Conservation (phyloP, 2,888 invertebrate species). For the Amphipoea oculea region DNA sequence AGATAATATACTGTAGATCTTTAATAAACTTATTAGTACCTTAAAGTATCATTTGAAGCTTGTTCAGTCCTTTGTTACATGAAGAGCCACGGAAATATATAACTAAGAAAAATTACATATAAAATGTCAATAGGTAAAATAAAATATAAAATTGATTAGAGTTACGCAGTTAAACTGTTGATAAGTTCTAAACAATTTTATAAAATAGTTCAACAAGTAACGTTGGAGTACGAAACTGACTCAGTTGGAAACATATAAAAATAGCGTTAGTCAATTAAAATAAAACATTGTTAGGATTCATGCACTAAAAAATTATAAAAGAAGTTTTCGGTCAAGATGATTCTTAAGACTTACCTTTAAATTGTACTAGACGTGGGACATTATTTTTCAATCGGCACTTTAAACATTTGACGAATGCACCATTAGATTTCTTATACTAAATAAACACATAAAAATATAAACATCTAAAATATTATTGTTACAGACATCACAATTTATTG, state of each 20-base stretch:
- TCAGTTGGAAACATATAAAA: conserved; percentile 61
- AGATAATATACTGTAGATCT: conserved; percentile 65
- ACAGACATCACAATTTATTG: conserved; percentile 89
- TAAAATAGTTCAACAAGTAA: conserved; percentile 67
- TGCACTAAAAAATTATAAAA: conserved; percentile 58
- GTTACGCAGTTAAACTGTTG: conserved; percentile 65
- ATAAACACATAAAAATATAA: conserved; percentile 90
- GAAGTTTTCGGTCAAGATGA: conserved; percentile 64
- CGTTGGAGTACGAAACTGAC: conserved; percentile 65
- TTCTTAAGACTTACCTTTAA: conserved; percentile 69
- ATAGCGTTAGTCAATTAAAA: conserved; percentile 66
- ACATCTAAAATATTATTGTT: conserved; percentile 90
- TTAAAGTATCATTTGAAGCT: conserved; percentile 74
- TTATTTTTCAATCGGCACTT: conserved; percentile 68
- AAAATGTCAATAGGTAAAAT: conserved; percentile 84
- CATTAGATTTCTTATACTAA: conserved; percentile 82
- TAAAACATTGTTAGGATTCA: conserved; percentile 59
- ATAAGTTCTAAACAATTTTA: conserved; percentile 76
- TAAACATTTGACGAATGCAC: conserved; percentile 88
- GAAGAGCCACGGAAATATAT: conserved; percentile 68
- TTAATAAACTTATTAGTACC: conserved; percentile 69
- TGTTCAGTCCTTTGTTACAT: conserved; percentile 78
- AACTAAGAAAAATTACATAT: conserved; percentile 74
- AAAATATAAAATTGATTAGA: conserved; percentile 76
- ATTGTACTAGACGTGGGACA: conserved; percentile 65